Percentiles rank a stretch among this genome's conserved stretches.
phyloP scores from a whole-genome alignment of 2,113 vertebrate species.

The Leucosticte australis region DNA sequence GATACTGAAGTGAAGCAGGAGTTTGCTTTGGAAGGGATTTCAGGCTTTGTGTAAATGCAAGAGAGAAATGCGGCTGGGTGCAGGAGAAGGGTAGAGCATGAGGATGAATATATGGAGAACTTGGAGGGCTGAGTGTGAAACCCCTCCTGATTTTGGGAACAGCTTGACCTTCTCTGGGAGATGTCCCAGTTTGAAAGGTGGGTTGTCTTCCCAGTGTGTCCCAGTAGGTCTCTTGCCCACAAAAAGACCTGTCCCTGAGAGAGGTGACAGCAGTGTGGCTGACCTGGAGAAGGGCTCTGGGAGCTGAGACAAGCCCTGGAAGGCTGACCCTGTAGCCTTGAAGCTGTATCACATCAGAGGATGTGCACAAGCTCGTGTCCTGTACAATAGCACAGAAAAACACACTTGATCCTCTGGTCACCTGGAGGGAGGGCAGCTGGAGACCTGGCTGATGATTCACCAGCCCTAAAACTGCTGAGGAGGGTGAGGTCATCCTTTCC shows the following conservation, averaged over 20 bases:
- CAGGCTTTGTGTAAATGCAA: not conserved
- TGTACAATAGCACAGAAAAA: not conserved
- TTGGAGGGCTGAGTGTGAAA: not conserved
- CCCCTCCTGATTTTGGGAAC: not conserved
- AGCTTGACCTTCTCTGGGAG: not conserved
- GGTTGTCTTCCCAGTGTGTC: fast-evolving
- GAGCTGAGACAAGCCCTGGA: not conserved
- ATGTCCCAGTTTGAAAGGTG: fast-evolving
- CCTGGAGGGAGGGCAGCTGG: not conserved
- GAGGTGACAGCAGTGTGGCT: not conserved
- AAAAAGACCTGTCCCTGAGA: not conserved
- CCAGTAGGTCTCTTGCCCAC: fast-evolving
- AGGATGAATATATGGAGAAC: fast-evolving
- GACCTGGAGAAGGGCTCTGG: not conserved
- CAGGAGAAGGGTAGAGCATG: not conserved
- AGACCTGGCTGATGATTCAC: not conserved
- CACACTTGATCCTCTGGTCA: not conserved
- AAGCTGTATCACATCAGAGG: not conserved
- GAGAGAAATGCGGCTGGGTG: not conserved
- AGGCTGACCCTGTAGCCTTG: not conserved
- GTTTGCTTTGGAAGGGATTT: not conserved
- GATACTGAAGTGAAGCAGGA: not conserved
- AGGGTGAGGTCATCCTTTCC: not conserved
- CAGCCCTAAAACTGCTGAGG: not conserved
- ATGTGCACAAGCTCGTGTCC: fast-evolving